Evolutionary conservation across 2,888 invertebrate genomes (phyloP).

Genomic region (Nomada lathburiana): DNA sequence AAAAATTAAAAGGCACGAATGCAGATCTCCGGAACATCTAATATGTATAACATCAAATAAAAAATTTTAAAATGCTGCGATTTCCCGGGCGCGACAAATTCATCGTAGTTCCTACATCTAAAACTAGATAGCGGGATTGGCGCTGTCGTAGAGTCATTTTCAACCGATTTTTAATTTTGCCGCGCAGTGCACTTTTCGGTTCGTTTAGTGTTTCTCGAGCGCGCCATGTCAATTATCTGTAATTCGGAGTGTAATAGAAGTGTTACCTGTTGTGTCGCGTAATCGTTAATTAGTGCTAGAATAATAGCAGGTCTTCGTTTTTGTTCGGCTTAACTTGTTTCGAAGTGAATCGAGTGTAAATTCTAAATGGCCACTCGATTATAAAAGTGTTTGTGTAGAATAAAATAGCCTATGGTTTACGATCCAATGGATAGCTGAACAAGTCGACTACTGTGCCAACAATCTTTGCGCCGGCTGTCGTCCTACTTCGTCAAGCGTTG

Average conservation of each 20-base stretch:
- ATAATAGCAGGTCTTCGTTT: not conserved
- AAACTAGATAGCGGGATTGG: constrained; percentile 40
- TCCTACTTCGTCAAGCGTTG: not conserved
- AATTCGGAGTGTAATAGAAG: constrained; percentile 18
- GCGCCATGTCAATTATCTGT: constrained; percentile 58
- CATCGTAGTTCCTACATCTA: constrained; percentile 37
- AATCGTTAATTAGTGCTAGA: constrained; percentile 17
- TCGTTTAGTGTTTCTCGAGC: constrained; percentile 7
- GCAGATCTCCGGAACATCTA: not conserved
- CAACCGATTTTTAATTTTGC: constrained; percentile 10
- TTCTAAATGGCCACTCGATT: not conserved
- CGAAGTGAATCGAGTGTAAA: not conserved
- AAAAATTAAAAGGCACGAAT: not conserved
- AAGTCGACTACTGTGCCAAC: not conserved
- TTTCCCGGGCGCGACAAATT: constrained; percentile 18
- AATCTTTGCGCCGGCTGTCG: not conserved
- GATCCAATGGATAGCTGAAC: not conserved
- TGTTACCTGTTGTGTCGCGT: constrained; percentile 4
- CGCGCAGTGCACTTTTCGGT: constrained; percentile 15
- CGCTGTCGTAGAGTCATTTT: constrained; percentile 1
- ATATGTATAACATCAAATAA: too few species aligned
- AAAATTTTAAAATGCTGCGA: not conserved
- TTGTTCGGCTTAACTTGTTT: not conserved
- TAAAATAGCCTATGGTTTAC: not conserved
- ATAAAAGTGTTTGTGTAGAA: not conserved